Base-by-base conservation (phyloP, 2,113 vertebrate species). In the Thunnus maccoyii region DNA sequence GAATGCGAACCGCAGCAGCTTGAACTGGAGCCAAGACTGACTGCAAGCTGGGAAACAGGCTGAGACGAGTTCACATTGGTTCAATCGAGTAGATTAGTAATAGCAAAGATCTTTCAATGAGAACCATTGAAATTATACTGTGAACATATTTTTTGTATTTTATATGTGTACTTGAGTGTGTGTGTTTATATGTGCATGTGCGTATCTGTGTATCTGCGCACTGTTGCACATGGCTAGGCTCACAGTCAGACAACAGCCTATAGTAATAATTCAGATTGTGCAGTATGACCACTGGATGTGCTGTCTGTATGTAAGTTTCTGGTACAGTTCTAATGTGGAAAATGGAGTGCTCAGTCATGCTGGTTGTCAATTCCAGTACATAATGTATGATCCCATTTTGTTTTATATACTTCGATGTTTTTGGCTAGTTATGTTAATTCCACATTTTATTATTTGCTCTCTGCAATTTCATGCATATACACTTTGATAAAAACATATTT, bases 1-100 rank as follows among this genome's bases (percentile, higher is more conserved):
- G 85, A 89, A 91, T 85, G 91, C 81, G 72, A 80, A 91, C 90
- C 88, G 6, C 88, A 85, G 78, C 78, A 75, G 71, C 18, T 36
- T 83, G 86, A 88, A 57, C 8, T 13, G 0, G 1, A 61, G 77
- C 87, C 87, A 92, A 75, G 57, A 75, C 78, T 54, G 36, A 68
- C 82, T 79, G 67, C 18, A 63, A 72, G 82, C 78, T 84, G 82
- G 80, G 83, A 86, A 84, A 85, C 52, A 44, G 63, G 32, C 79
- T 73, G 63, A 80, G 65, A 79, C 9, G 32, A 73, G 83, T 87
- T 92, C 82, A 84, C 72, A 65, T 75, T 75, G 77, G 85, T 83
- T 88, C 84, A 89, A 52, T 81, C 72, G 72, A 58, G 36, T 22
- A 76, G 74, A 82, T 83, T 63, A 72, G 67, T 76, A 86, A 85